Evolutionary conservation across 1,140 invertebrate genomes (phyloP).

Genomic region (Dreissena rostriformis): DNA sequence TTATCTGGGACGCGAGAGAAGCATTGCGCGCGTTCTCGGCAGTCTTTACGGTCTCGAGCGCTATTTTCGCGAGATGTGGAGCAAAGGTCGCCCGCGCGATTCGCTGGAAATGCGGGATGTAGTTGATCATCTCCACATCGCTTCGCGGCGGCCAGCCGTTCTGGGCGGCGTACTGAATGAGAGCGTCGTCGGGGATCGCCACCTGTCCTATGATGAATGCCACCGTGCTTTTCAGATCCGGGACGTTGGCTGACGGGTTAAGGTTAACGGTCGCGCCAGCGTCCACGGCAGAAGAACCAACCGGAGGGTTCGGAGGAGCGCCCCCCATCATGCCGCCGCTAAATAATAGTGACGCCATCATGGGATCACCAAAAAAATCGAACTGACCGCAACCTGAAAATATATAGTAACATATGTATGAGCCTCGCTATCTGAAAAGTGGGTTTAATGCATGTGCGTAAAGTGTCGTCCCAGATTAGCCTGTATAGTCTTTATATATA

Average conservation of each 20-base stretch:
- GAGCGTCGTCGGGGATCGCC: neutral
- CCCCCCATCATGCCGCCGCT: neutral
- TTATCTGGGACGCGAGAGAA: neutral
- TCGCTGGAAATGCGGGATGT: constrained; percentile 14
- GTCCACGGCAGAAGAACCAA: neutral
- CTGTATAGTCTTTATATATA: no score
- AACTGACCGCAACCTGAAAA: neutral
- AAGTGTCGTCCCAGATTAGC: no score
- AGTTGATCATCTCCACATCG: neutral
- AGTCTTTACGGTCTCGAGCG: neutral
- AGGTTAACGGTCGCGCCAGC: neutral
- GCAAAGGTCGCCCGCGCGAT: constrained; percentile 10
- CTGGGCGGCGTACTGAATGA: neutral
- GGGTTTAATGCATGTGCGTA: no score
- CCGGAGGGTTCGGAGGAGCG: no score
- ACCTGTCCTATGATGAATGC: constrained; percentile 3
- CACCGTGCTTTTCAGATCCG: neutral
- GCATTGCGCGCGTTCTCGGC: neutral
- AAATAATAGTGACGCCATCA: neutral
- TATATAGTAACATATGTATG: no score
- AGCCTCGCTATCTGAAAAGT: no score
- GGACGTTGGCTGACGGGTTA: neutral
- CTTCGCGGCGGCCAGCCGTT: neutral
- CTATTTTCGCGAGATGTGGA: neutral
- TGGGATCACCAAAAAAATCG: neutral